Conservation (phyloP, 2,113 vertebrate genomes). For the Chamaea fasciata region DNA sequence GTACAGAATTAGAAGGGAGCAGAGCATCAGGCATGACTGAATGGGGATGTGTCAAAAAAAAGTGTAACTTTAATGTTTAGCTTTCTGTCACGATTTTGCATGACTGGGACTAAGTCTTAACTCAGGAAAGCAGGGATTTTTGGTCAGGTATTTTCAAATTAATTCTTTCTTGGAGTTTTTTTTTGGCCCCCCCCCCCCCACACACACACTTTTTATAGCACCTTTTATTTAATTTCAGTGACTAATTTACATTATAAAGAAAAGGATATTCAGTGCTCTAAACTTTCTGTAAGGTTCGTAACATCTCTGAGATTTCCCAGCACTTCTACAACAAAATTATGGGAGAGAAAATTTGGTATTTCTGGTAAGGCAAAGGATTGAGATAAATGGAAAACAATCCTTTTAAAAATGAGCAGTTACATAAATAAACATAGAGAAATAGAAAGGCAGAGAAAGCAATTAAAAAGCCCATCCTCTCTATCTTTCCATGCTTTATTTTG, state of each 20-base stretch:
- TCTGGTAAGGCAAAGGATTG: neutral
- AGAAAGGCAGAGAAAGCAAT: neutral
- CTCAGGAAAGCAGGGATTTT: slow-evolving; percentile 22
- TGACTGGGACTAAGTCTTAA: neutral
- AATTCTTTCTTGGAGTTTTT: neutral
- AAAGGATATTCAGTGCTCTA: neutral
- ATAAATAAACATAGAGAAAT: neutral
- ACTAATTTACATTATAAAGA: slow-evolving; percentile 25
- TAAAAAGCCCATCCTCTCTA: neutral
- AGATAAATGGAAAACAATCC: neutral
- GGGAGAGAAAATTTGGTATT: neutral
- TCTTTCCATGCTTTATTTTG: neutral
- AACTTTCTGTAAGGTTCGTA: neutral
- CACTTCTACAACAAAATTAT: neutral
- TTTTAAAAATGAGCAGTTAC: neutral
- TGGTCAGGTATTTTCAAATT: neutral
- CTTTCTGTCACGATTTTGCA: neutral
- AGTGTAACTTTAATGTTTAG: neutral
- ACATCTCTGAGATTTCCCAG: neutral
- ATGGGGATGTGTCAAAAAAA: neutral
- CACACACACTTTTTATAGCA: neutral
- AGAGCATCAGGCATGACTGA: neutral
- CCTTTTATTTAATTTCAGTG: neutral
- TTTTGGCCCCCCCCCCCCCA: too few species aligned
- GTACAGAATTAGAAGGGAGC: neutral